Evolutionary conservation across 2,113 vertebrate species (phyloP).

Genomic region (Saguinus midas): DNA sequence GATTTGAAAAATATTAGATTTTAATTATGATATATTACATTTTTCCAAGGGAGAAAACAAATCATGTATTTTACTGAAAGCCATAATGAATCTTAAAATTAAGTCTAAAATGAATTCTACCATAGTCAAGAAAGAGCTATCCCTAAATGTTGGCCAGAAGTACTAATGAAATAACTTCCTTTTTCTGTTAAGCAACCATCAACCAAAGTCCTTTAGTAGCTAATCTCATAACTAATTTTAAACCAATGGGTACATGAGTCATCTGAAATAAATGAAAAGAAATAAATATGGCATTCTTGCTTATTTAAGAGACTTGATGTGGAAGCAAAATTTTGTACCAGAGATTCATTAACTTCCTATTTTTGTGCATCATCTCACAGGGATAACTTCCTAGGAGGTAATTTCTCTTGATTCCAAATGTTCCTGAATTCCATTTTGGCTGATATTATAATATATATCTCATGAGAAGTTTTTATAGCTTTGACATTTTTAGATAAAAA

Average conservation of each 20-base stretch:
- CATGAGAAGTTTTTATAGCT: conserved; percentile 46
- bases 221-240: conserved; percentile 19
- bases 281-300: conserved; percentile 34
- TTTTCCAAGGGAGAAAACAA: conserved; percentile 5
- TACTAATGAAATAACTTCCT: background rate
- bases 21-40: background rate
- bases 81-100: background rate
- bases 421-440: conserved; percentile 50
- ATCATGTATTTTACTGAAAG: background rate
- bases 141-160: background rate
- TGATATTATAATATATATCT: conserved; percentile 52
- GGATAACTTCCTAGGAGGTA: conserved; percentile 43
- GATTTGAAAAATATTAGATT: background rate
- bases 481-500: conserved; percentile 33
- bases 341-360: conserved; percentile 52
- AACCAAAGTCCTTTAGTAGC: background rate
- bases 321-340: conserved; percentile 31
- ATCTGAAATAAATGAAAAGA: conserved; percentile 44
- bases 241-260: background rate
- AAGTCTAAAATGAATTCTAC: background rate
- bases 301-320: conserved; percentile 55
- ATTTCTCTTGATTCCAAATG: conserved; percentile 64
- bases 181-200: background rate
- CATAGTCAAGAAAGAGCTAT: background rate
- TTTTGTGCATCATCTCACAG: conserved; percentile 14